These are phyloP conservation scores for Takifugu bimaculatus DNA, from an alignment of 2,113 vertebrate genomes.

Conservation along the genomic window DNA sequence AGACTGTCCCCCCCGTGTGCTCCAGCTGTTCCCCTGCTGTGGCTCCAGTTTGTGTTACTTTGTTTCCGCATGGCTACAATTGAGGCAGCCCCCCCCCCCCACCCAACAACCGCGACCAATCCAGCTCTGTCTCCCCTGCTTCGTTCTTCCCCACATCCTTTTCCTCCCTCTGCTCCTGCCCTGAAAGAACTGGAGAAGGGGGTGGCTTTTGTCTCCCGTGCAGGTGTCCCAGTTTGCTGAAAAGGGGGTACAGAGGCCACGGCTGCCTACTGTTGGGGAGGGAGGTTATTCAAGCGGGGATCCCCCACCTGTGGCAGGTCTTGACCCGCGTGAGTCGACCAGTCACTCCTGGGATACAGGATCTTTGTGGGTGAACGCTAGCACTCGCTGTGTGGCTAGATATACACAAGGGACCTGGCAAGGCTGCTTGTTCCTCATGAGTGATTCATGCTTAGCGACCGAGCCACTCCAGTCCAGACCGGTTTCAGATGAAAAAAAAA, in stretches of 20 bases:
- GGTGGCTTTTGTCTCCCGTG: conserved; percentile 72
- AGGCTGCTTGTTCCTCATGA: conserved; percentile 43
- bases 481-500: conserved; percentile 30
- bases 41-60: conserved; percentile 76
- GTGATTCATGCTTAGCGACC: conserved; percentile 42
- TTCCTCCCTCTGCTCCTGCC: conserved; percentile 38
- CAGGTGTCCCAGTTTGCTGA: conserved; percentile 75
- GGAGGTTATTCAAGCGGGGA: conserved; percentile 59
- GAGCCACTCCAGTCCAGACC: conserved; percentile 49
- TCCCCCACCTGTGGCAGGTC: conserved; percentile 74
- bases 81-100: conserved; percentile 46
- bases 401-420: conserved; percentile 49
- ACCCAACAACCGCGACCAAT: conserved; percentile 18
- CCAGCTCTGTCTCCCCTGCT: neutral
- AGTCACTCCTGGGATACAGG: conserved; percentile 53
- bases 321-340: conserved; percentile 68
- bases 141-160: conserved; percentile 33
- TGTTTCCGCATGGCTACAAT: conserved; percentile 71
- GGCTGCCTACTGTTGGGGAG: conserved; percentile 38
- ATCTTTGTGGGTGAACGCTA: conserved; percentile 50
- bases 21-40: conserved; percentile 77
- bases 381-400: conserved; percentile 50
- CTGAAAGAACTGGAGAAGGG: conserved; percentile 51
- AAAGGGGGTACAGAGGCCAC: conserved; percentile 50
- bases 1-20: conserved; percentile 61